phyloP scores from a whole-genome alignment of 92 coral and sea anemone genomes.

The Zoanthus gigantus region DNA sequence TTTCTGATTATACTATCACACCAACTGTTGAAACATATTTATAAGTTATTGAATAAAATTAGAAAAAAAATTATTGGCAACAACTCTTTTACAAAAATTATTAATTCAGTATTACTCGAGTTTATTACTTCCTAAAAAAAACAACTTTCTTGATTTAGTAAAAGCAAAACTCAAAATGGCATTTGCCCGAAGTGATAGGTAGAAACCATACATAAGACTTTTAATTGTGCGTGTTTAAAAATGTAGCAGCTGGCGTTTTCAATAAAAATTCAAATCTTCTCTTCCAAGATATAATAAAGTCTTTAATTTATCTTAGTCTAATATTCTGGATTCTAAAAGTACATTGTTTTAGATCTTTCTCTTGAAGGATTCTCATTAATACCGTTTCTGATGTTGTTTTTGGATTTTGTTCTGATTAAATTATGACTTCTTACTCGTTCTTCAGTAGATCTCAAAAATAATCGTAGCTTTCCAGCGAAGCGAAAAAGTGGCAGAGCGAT shows the following conservation, averaged over 20 bases:
- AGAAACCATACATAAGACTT: no score
- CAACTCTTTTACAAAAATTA: no score
- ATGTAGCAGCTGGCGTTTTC: neutral
- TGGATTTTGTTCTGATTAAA: neutral
- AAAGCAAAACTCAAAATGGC: no score
- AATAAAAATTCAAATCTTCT: neutral
- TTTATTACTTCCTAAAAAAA: no score
- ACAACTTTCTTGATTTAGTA: no score
- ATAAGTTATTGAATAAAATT: no score
- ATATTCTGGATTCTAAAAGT: neutral
- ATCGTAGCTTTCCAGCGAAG: slow-evolving; percentile 85
- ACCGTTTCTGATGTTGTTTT: neutral
- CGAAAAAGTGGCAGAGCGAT: slow-evolving; percentile 87
- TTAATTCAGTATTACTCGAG: no score
- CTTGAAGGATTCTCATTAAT: neutral
- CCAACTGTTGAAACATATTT: no score
- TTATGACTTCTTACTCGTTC: neutral
- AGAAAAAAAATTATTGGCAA: no score
- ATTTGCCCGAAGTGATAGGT: no score
- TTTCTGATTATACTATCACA: no score
- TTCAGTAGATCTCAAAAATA: slow-evolving; percentile 21
- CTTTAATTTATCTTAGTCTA: neutral
- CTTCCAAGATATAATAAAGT: neutral
- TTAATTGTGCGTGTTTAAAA: neutral
- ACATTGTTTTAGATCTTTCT: neutral